phyloP scores from a whole-genome alignment of 2,797 vertebrate species.

The Lagorchestes hirsutus region DNA sequence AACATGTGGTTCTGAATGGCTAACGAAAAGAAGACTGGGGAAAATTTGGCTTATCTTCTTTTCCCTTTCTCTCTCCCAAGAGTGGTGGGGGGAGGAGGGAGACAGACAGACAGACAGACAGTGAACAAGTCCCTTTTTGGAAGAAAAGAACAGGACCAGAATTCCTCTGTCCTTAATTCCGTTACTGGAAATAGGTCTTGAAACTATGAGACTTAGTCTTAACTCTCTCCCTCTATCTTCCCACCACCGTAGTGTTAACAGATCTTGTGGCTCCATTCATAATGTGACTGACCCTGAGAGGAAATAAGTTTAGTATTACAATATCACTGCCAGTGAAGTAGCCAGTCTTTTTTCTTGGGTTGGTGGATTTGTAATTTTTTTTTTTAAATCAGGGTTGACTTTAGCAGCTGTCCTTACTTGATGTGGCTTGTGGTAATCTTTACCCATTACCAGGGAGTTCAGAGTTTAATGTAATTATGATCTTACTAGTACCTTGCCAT shows the following conservation, averaged over 20 bases:
- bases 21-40: background rate
- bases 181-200: background rate
- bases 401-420: background rate
- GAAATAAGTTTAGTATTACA: background rate
- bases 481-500: background rate
- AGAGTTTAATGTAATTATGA: background rate
- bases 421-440: background rate
- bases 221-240: background rate
- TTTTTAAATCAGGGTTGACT: background rate
- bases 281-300: background rate
- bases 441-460: background rate
- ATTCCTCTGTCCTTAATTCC: background rate
- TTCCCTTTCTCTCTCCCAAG: background rate
- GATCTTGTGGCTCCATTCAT: background rate
- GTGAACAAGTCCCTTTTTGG: background rate
- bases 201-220: too few species aligned
- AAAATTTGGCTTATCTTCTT: conserved; percentile 7
- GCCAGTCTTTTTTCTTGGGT: background rate
- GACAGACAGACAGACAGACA: background rate
- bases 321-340: background rate
- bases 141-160: background rate
- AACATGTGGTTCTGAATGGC: background rate
- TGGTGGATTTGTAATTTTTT: background rate
- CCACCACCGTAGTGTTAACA: background rate
- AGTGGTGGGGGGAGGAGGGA: background rate